phyloP scores from a whole-genome alignment of 2,113 vertebrate species.

The Rhagologus leucostigma region DNA sequence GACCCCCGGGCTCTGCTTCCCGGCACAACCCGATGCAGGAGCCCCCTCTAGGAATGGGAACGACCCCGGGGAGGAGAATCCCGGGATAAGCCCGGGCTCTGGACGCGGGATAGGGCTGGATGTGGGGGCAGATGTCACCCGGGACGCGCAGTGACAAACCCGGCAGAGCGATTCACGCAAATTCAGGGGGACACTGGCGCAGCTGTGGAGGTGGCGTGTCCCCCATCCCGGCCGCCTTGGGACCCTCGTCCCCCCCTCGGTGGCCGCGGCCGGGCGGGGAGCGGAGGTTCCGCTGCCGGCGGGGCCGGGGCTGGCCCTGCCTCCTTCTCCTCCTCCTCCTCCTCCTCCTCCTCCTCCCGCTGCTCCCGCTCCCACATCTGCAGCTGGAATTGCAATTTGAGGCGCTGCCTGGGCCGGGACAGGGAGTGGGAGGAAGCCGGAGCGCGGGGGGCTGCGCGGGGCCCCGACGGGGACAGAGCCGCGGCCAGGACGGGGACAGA shows the following conservation, averaged over 20 bases:
- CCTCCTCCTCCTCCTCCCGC: background rate
- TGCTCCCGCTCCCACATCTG: slow-evolving; percentile 27
- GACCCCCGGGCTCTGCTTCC: too few species aligned
- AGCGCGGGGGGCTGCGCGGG: background rate
- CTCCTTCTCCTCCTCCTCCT: background rate
- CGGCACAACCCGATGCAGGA: background rate
- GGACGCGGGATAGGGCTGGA: background rate
- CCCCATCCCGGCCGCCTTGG: background rate
- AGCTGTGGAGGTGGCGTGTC: background rate
- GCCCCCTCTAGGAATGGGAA: fast-evolving
- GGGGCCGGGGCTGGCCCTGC: background rate
- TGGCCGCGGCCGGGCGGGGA: background rate
- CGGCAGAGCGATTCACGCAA: background rate
- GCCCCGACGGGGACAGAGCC: background rate
- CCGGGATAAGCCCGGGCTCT: background rate
- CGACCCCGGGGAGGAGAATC: background rate
- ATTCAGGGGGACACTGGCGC: fast-evolving
- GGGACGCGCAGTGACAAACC: background rate
- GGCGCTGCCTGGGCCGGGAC: slow-evolving; percentile 32
- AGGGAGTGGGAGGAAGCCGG: slow-evolving; percentile 32
- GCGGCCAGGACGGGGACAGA: background rate
- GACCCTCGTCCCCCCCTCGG: background rate
- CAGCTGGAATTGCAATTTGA: slow-evolving; percentile 62
- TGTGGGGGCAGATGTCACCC: background rate
- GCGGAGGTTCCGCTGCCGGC: background rate